These are phyloP conservation scores for Pangasianodon gigas DNA, from an alignment of 2,113 vertebrate genomes.

Conservation along the genomic window DNA sequence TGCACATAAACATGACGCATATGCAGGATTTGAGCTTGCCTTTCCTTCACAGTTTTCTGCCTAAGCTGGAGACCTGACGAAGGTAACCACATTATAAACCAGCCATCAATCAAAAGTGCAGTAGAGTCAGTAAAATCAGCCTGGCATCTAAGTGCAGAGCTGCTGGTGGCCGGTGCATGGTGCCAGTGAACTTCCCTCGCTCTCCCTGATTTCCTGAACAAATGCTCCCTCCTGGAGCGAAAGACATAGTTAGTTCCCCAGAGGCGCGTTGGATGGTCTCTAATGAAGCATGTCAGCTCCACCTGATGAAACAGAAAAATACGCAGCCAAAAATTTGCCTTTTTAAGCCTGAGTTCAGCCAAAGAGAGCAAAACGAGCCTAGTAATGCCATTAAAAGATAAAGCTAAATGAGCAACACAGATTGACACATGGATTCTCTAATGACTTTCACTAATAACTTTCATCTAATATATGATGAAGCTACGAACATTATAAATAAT, in stretches of 20 bases:
- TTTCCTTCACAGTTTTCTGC: not conserved
- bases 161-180: not conserved
- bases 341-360: not conserved
- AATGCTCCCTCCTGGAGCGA: not conserved
- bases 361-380: not conserved
- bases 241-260: conserved; percentile 29
- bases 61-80: not conserved
- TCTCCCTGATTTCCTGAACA: not conserved
- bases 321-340: not conserved
- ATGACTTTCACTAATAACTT: not conserved
- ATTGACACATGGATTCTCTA: not conserved
- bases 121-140: conserved; percentile 6
- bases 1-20: not conserved
- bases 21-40: not conserved
- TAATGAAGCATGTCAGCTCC: conserved; percentile 19
- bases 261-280: conserved; percentile 4
- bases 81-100: not conserved
- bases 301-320: conserved; percentile 15
- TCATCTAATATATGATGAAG: not conserved
- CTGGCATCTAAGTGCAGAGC: conserved; percentile 24
- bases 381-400: not conserved
- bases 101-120: conserved; percentile 35
- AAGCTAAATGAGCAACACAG: not conserved
- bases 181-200: not conserved
- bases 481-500: not conserved